These are phyloP conservation scores for Oreochromis grahami DNA, from an alignment of 2,797 vertebrate genomes.

Conservation along the genomic window DNA sequence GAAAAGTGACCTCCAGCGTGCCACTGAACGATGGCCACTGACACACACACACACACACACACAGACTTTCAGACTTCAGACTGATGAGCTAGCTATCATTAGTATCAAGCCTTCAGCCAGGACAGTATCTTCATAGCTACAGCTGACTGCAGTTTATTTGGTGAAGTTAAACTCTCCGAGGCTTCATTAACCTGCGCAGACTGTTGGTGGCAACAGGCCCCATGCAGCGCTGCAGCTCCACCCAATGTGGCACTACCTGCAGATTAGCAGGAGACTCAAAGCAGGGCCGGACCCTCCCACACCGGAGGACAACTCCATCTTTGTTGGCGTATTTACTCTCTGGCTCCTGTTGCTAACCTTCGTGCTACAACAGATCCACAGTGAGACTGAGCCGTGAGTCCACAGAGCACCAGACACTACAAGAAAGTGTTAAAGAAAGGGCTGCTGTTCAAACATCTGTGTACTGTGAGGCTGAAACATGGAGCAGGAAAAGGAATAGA, in stretches of 20 bases:
- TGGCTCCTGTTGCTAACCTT: background rate
- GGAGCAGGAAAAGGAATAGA: background rate
- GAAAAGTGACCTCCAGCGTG: background rate
- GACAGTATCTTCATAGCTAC: background rate
- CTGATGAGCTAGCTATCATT: constrained; percentile 16
- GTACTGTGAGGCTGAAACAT: background rate
- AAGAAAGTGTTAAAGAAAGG: background rate
- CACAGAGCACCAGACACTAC: background rate
- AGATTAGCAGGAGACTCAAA: background rate
- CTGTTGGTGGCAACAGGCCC: background rate
- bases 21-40: background rate
- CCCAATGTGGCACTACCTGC: background rate
- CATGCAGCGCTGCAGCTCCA: background rate
- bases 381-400: background rate
- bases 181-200: background rate
- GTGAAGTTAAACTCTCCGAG: background rate
- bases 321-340: background rate
- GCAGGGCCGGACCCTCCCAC: background rate
- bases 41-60: background rate
- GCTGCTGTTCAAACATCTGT: accelerated
- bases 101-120: background rate
- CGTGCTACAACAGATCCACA: background rate
- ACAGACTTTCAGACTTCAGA: too few species aligned
- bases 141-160: background rate
- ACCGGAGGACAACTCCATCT: background rate